Evolutionary conservation across 1,140 invertebrate genomes (phyloP).

Genomic region (Halesus radiatus): DNA sequence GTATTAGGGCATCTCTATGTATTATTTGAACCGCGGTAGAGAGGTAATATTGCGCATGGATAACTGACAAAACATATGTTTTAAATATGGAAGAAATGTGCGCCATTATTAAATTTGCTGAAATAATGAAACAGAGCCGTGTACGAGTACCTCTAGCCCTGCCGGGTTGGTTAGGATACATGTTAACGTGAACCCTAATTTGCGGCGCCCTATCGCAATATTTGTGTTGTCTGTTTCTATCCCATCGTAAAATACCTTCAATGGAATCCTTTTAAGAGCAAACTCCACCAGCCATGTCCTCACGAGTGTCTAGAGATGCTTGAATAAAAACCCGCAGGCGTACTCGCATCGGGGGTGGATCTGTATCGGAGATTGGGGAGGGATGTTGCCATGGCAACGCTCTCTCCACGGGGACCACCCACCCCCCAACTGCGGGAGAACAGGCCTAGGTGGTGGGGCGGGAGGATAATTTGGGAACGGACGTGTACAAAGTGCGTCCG

Average conservation of each 20-base stretch:
- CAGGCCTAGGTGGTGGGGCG: neutral
- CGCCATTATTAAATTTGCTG: too few relatives aligned
- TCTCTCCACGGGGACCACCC: slow-evolving; percentile 12
- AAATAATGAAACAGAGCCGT: too few relatives aligned
- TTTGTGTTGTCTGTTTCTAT: neutral
- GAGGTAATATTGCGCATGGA: too few relatives aligned
- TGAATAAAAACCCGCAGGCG: slow-evolving; percentile 6
- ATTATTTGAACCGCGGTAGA: too few relatives aligned
- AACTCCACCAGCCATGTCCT: neutral
- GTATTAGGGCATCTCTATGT: too few relatives aligned
- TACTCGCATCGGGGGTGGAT: too few relatives aligned
- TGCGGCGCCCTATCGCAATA: neutral
- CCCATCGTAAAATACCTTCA: neutral
- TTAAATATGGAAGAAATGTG: too few relatives aligned
- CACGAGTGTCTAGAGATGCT: neutral
- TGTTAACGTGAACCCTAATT: neutral
- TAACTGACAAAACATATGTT: too few relatives aligned
- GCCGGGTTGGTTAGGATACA: neutral
- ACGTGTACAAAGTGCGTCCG: slow-evolving; percentile 39
- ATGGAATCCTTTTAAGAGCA: slow-evolving; percentile 12
- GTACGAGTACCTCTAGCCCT: too few relatives aligned
- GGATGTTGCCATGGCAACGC: slow-evolving; percentile 35
- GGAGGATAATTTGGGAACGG: slow-evolving; percentile 23
- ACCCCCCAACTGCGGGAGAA: neutral
- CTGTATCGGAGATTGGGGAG: slow-evolving; percentile 53